phyloP scores from a whole-genome alignment of 2,113 vertebrate species.

The Cyanistes caeruleus region DNA sequence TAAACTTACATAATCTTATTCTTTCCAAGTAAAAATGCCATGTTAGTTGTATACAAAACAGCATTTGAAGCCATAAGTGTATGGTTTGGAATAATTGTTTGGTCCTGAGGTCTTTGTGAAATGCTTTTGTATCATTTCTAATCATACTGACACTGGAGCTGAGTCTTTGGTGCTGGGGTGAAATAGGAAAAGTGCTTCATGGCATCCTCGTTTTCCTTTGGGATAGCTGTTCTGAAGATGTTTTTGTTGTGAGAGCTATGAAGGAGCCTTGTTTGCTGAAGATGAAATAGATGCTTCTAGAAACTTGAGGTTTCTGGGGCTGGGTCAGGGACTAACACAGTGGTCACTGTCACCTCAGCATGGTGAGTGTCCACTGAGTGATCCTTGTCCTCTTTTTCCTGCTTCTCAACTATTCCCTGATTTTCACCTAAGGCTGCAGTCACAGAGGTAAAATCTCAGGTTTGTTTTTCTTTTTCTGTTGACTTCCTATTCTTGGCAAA shows the following conservation, averaged over 20 bases:
- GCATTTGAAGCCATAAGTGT: not conserved
- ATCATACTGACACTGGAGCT: not conserved
- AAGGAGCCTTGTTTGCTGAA: not conserved
- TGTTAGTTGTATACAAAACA: not conserved
- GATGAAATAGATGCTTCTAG: not conserved
- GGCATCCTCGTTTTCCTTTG: not conserved
- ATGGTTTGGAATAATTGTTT: not conserved
- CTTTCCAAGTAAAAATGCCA: not conserved
- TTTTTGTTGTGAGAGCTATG: not conserved
- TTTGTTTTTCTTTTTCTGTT: not conserved
- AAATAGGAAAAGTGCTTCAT: not conserved
- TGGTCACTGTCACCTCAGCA: rapidly evolving
- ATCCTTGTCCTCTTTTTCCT: not conserved
- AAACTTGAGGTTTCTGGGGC: not conserved
- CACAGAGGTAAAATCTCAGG: slow-evolving; percentile 30
- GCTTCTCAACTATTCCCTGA: not conserved
- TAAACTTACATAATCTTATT: not conserved
- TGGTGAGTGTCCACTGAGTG: not conserved
- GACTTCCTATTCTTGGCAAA: slow-evolving; percentile 36
- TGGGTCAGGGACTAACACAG: not conserved
- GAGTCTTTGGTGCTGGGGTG: not conserved
- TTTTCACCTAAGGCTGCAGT: not conserved
- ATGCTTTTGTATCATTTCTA: rapidly evolving
- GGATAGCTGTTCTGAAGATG: not conserved
- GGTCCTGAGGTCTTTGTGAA: not conserved